phyloP scores from a whole-genome alignment of 2,888 invertebrate genomes.

The Apantesis nais region DNA sequence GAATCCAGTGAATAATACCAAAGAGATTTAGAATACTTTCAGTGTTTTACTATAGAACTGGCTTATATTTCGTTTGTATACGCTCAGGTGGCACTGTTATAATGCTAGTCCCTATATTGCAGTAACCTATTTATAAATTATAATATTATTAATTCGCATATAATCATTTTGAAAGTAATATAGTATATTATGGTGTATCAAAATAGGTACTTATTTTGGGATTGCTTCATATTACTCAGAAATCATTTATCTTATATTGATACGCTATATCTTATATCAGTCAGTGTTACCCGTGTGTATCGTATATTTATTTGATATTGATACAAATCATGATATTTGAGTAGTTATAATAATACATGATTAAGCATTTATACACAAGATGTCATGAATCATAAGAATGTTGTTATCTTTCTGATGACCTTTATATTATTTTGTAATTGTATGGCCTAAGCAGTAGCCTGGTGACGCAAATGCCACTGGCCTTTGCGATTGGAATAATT shows the following conservation, averaged over 20 bases:
- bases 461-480: conserved; percentile 24
- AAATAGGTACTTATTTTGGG: conserved; percentile 53
- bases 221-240: conserved; percentile 62
- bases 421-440: conserved; percentile 50
- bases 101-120: conserved; percentile 78
- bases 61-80: conserved; percentile 59
- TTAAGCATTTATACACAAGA: conserved; percentile 50
- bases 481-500: conserved; percentile 26
- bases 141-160: conserved; percentile 69
- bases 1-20: conserved; percentile 78
- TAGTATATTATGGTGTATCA: conserved; percentile 51
- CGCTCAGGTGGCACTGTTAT: conserved; percentile 63
- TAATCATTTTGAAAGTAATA: conserved; percentile 58
- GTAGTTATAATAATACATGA: conserved; percentile 45
- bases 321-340: conserved; percentile 60
- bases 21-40: conserved; percentile 69
- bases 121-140: conserved; percentile 65
- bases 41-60: conserved; percentile 57
- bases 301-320: conserved; percentile 53
- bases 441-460: conserved; percentile 56
- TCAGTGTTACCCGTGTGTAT: conserved; percentile 55
- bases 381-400: conserved; percentile 48
- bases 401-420: conserved; percentile 46
- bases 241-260: conserved; percentile 60
- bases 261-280: conserved; percentile 57